Evolutionary conservation across 2,113 vertebrate species (phyloP).

Genomic region (Gopherus evgoodei): DNA sequence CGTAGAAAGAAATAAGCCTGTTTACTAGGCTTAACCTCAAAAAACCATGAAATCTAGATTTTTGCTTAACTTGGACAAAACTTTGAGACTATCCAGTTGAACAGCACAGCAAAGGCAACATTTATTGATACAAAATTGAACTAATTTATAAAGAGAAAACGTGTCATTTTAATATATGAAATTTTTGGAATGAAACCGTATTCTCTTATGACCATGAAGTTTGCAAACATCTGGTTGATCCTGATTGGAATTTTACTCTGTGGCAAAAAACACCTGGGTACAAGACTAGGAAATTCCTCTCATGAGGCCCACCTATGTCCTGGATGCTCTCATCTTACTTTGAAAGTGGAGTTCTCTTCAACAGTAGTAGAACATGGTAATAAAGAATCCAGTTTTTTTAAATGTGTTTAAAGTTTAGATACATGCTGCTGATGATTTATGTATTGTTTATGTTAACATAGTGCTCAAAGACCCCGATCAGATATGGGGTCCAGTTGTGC

Average conservation of each 20-base stretch:
- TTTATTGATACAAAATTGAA: conserved; percentile 73
- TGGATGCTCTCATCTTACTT: conserved; percentile 89
- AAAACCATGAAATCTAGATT: conserved; percentile 82
- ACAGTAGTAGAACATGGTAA: conserved; percentile 95
- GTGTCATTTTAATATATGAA: conserved; percentile 75
- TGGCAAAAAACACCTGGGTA: conserved; percentile 84
- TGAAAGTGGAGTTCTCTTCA: conserved; percentile 94
- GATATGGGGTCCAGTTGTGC: neutral
- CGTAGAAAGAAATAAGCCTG: conserved; percentile 96
- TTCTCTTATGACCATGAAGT: conserved; percentile 82
- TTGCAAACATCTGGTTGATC: conserved; percentile 83
- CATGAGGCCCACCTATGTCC: conserved; percentile 75
- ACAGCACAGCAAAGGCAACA: conserved; percentile 56
- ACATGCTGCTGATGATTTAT: neutral
- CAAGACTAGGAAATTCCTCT: conserved; percentile 76
- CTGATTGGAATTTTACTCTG: conserved; percentile 84
- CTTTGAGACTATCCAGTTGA: conserved; percentile 68
- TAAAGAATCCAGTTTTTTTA: conserved; percentile 1
- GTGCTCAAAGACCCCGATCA: neutral
- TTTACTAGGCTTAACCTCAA: conserved; percentile 77
- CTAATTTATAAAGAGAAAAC: conserved; percentile 74
- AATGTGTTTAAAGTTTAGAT: neutral
- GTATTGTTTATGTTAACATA: neutral
- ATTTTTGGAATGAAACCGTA: conserved; percentile 72
- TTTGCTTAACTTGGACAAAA: conserved; percentile 73